Base-by-base conservation (phyloP, 1,140 invertebrate species). In the Capitella teleta region DNA sequence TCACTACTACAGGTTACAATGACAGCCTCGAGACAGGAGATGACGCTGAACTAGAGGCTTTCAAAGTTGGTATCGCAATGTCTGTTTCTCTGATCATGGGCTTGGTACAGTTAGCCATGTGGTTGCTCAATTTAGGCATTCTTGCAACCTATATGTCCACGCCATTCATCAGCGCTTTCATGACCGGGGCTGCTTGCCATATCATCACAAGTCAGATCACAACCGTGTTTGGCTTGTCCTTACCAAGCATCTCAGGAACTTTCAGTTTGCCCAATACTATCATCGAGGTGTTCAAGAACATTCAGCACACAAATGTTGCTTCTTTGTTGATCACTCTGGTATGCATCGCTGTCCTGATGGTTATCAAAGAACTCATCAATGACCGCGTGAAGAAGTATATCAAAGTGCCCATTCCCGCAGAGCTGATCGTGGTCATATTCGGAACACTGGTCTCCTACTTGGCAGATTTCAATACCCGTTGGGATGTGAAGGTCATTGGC, bases 301-400 rank as follows among this genome's bases (percentile, higher is more conserved):
- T 72, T 32, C 30, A 51, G 16, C 25, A 52, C 4, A 63, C 61
- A 14, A 70, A 74, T 53, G 49, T 61, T 12, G 57, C 64, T 3
- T 61, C 64, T 25, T 30, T 86, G 14, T 59, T 82, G 2, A 78
- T 87, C 38, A 85, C 86, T 1, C 38, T 77, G 1, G 67, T 83
- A 4, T 79, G 84, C 6, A 82, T 89, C 21, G 57, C 78, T 2
- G 65, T 85, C 32, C 78, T 89, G 47, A 67, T 80, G 0, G 57
- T 85, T 10, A 86, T 87, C 64, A 91, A 90, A 62, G 82, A 87
- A 69, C 52, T 82, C n/a, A 61, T 91, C 51, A 70, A 90, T 80
- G 84, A 86, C 0, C 74, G 77, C 58, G 66, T 85, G 0, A 79
- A 79, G 25, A 85, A 84, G 65, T 70, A 75, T 37, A 80, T 74